Evolutionary conservation across 2,888 invertebrate genomes (phyloP).

Genomic region (Eristalis arbustorum): DNA sequence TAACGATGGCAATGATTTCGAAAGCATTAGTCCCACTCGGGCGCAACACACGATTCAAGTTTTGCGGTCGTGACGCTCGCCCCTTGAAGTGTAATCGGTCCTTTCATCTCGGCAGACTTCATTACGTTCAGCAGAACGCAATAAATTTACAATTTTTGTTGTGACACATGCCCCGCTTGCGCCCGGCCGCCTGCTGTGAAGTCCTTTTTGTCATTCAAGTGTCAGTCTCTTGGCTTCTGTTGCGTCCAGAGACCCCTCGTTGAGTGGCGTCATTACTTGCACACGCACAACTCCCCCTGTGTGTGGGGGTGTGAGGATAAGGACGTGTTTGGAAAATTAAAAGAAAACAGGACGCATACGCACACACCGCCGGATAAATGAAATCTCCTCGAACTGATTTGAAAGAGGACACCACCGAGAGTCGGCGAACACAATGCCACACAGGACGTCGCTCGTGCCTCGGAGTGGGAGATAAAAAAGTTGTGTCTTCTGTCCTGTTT

Average conservation of each 20-base stretch:
- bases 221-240: neutral
- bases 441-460: neutral
- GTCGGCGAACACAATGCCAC: neutral
- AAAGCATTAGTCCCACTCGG: constrained; percentile 22
- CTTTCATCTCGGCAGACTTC: constrained; percentile 51
- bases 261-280: neutral
- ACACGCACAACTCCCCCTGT: neutral
- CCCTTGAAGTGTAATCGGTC: constrained; percentile 38
- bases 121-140: constrained; percentile 50
- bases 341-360: constrained; percentile 18
- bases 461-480: constrained; percentile 28
- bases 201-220: neutral
- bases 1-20: constrained; percentile 49
- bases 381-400: neutral
- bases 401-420: neutral
- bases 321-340: constrained; percentile 65
- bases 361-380: too few relatives aligned
- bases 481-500: constrained; percentile 39
- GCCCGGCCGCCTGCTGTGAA: too few relatives aligned
- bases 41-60: neutral
- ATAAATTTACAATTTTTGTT: constrained; percentile 47
- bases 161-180: neutral
- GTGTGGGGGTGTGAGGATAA: constrained; percentile 11
- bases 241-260: neutral
- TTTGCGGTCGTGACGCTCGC: neutral